Base-by-base conservation (phyloP, 2,797 vertebrate species). In the Sebastes diploproa region DNA sequence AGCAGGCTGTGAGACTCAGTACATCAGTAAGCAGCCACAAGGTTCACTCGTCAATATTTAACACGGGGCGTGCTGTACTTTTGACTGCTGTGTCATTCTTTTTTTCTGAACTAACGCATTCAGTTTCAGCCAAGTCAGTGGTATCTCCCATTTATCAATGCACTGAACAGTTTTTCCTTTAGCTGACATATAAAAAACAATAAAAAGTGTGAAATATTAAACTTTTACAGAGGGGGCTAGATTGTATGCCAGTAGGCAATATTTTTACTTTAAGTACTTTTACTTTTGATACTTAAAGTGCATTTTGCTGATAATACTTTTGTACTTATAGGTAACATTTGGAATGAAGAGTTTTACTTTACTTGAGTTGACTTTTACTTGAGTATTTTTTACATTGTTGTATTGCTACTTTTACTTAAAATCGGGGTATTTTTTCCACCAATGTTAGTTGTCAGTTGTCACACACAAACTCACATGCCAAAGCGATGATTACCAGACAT, bases 21-120 rank as follows among this genome's bases (percentile, higher is more conserved):
- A 52, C 67, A 85, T 62, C 75, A 71, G 75, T 50, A 70, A 56
- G 78, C 86, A 85, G 75, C 78, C 84, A 29, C 72, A 52, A 73
- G 76, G 75, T 59, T 79, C 71, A 29, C 81, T 88, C 85, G 62
- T 92, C 61, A 89, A 93, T 92, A 84, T 88, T 91, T 89, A 88
- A 94, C 79, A 52, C 2, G 36, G 79, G 64, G 67, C 70, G 2
- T 1, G 29, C 70, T 85, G 88, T 87, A 52, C 88, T 81, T 83
- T 80, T 77, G 50, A 78, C 80, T 84, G 75, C 72, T 75, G 77
- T 77, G 74, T 52, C 38, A 27, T 75, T 72, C 65, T 68, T 74
- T 68, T 29, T 2, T 11, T 32, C 60, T 63, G 16, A 78, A 58
- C 6, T 5, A 77, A 77, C 14, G 32, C 63, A 55, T 55, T 81